Evolutionary conservation across 2,797 vertebrate genomes (phyloP), one percentile per base, ranked within the genome.

Genomic region (Lithobates pipiens): DNA sequence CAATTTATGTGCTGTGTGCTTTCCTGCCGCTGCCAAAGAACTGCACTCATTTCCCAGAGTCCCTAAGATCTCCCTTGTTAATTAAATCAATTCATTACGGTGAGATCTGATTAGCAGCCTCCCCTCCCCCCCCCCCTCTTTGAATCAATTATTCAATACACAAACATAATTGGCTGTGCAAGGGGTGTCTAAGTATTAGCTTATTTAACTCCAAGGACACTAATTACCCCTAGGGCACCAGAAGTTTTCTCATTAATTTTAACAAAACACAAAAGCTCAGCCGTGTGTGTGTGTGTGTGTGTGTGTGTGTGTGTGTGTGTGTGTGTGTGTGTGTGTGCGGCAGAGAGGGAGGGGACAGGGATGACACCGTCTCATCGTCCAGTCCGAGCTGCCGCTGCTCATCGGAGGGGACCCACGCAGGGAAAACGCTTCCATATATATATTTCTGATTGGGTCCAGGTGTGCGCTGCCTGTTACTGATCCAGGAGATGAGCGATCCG

Each of bases 81-180:
- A 99, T 99, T 99, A 99, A 99, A 99, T 99, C 98, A 99, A 99
- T 99, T 99, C 98, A 99, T 99, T 99, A 99, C 97, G 97, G 97
- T 97, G 97, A 97, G 97, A 99, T 99, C 98, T 99, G 98, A 99
- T 99, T 99, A 99, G 97, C 97, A 94, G 96, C 97, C 97, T 97
- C 96, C 96, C 39, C 39, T 39, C 39, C 39, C 97, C 96, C 97
- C 95, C 97, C 96, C 84, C 96, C 95, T 96, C 97, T 98, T 98
- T 98, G 98, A 99, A 99, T 99, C 98, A 99, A 99, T 99, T 99
- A 99, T 99, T 99, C 98, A 99, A 99, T 99, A 99, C 98, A 99
- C 98, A 99, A 99, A 99, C 98, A 99, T 99, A 99, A 99, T 99
- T 99, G 98, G 97, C 97, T 99, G 98, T 98, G 98, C 97, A 97